phyloP scores from a whole-genome alignment of 2,797 vertebrate species.

The Paratrypauchen microcephalus region DNA sequence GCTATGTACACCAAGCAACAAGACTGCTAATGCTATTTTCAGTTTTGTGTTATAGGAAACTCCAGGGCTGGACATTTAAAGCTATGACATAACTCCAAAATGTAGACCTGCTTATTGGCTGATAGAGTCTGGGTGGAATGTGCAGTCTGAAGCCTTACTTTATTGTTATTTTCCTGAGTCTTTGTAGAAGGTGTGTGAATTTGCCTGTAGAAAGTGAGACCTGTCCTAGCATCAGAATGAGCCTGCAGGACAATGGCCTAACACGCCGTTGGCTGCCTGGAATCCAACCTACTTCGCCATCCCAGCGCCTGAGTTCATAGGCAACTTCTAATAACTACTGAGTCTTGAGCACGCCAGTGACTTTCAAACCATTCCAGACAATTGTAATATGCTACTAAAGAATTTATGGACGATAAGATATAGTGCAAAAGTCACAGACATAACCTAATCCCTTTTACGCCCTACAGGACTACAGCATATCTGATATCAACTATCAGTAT shows the following conservation, averaged over 20 bases:
- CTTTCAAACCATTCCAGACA: conserved; percentile 36
- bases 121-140: conserved; percentile 52
- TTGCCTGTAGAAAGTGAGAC: conserved; percentile 45
- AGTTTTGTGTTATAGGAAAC: conserved; percentile 32
- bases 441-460: background rate
- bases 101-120: conserved; percentile 30
- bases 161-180: conserved; percentile 31
- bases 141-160: conserved; percentile 28
- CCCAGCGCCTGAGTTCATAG: conserved; percentile 44
- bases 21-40: conserved; percentile 7
- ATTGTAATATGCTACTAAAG: background rate
- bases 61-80: conserved; percentile 27
- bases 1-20: background rate
- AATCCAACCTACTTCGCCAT: conserved; percentile 68
- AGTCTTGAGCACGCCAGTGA: conserved; percentile 15
- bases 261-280: conserved; percentile 65
- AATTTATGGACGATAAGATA: background rate
- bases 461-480: background rate
- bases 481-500: conserved; percentile 19
- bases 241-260: conserved; percentile 67
- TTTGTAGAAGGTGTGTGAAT: conserved; percentile 44
- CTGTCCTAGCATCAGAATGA: conserved; percentile 70
- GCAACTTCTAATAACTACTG: conserved; percentile 49
- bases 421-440: background rate
- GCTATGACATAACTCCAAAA: conserved; percentile 31